A percentile compares a stretch with the other conserved stretches of the same genome.
Evolutionary conservation across 92 coral and sea anemone species (phyloP).

Genomic region (Chrysogorgia sp.): DNA sequence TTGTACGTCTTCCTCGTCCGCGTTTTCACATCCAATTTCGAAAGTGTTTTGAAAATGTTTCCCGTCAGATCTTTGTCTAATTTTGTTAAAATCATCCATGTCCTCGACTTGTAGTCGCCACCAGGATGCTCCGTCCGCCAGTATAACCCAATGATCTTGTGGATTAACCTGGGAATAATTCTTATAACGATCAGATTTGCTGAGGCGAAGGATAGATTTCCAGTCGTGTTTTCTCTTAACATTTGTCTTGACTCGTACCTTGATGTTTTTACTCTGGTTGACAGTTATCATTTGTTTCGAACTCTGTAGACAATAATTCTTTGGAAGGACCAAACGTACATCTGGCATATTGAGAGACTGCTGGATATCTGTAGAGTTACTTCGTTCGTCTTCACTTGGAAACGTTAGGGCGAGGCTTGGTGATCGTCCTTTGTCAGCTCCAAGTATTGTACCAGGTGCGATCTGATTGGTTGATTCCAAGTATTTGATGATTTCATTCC

Average conservation of each 20-base stretch:
- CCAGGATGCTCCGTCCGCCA: conserved; percentile 33
- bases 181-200: conserved; percentile 23
- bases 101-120: conserved; percentile 37
- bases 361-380: not conserved
- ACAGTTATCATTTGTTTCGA: conserved; percentile 25
- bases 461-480: conserved; percentile 31
- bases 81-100: conserved; percentile 24
- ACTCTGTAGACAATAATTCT: conserved; percentile 31
- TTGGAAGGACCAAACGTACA: conserved; percentile 19
- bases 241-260: conserved; percentile 13
- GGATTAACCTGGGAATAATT: conserved; percentile 4
- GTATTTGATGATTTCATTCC: conserved; percentile 31
- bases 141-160: conserved; percentile 30
- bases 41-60: conserved; percentile 16
- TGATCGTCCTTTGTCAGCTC: not conserved
- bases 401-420: conserved; percentile 17
- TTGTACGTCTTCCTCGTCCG: not conserved
- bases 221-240: conserved; percentile 33
- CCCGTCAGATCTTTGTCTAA: conserved; percentile 15
- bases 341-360: conserved; percentile 6
- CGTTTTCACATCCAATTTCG: conserved; percentile 24
- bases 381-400: not conserved
- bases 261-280: conserved; percentile 20
- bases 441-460: not conserved
- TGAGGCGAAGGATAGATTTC: conserved; percentile 27